phyloP scores from a whole-genome alignment of 2,797 vertebrate genomes.

The Euthynnus affinis region DNA sequence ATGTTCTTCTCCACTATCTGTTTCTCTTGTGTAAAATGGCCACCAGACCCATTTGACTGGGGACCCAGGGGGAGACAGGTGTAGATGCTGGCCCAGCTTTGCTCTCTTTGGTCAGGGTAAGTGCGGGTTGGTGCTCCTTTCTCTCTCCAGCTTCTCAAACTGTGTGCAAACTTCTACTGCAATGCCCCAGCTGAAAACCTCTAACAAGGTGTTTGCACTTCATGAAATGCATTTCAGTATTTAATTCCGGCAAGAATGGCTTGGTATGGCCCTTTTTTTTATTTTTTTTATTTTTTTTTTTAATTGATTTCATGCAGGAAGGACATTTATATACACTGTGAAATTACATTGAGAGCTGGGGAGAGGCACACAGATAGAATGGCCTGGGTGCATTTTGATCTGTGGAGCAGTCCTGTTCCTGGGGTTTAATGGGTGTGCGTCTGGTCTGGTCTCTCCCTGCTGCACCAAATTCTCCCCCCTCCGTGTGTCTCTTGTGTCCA shows the following conservation, averaged over 20 bases:
- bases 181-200: neutral
- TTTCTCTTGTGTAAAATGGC: slow-evolving; percentile 85
- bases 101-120: slow-evolving; percentile 85
- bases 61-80: slow-evolving; percentile 79
- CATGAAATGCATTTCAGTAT: slow-evolving; percentile 17
- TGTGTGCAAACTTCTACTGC: slow-evolving; percentile 23
- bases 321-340: slow-evolving; percentile 1
- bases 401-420: slow-evolving; percentile 78
- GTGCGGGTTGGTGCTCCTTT: slow-evolving; percentile 80
- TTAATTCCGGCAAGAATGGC: slow-evolving; percentile 23
- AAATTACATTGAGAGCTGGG: slow-evolving; percentile 72
- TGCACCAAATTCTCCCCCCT: slow-evolving; percentile 69
- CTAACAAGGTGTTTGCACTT: neutral
- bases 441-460: slow-evolving; percentile 75
- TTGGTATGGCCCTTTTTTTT: neutral
- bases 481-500: slow-evolving; percentile 79
- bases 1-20: slow-evolving; percentile 81
- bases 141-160: slow-evolving; percentile 82
- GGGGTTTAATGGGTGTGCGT: slow-evolving; percentile 78
- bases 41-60: slow-evolving; percentile 84
- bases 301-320: slow-evolving; percentile 24
- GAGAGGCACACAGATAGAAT: slow-evolving; percentile 84
- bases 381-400: slow-evolving; percentile 82
- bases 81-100: slow-evolving; percentile 83
- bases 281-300: too few relatives aligned